Evolutionary conservation across 1,140 invertebrate genomes (phyloP), one percentile per base, ranked within the genome.

Genomic region (Pentalonia nigronervosa): DNA sequence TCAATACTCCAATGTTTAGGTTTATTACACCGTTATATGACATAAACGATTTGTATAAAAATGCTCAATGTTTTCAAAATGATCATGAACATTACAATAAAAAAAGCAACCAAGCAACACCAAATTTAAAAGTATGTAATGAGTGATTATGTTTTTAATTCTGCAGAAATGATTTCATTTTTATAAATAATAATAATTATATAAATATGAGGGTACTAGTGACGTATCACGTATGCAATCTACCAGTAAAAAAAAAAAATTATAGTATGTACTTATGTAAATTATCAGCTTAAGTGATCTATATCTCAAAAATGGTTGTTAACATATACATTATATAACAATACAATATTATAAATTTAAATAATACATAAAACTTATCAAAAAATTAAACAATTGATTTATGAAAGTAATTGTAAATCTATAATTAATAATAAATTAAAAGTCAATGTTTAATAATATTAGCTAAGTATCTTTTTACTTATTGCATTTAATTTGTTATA

Each of bases 21-120:
- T 0, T 20, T 25, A 25, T 56, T 48, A 56, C 23, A 30, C 81
- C 91, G 9, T 53, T 93, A 30, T 36, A 86, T 30, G 91, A 93
- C 41, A 25, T 83, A 21, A 36, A 86, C 56, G 84, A 86, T 45
- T 93, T 93, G 81, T 53, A 56, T 17, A 8, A 93, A 86, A 93
- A 93, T 56, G 81, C 91, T 41, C 1, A 56, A 30, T 93, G 50
- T 86, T 93, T 86, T 84, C 48, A 93, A 41, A 9, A 84, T 6
- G 4, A n/a, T 36, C 81, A 14, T 8, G 91, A 93, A 45, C 0
- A 45, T 30, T 2, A 14, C 34, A 86, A 30, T 30, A 56, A 7
- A n/a, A 8, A 53, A 53, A 53, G 50, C 48, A 30, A 41, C 3
- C 1, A 53, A 93, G 56, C 4, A 53, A 7, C 60, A 93, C 20